These are phyloP conservation scores for Palythoa grandiflora DNA, from an alignment of 92 coral and sea anemone species.

Conservation along the genomic window DNA sequence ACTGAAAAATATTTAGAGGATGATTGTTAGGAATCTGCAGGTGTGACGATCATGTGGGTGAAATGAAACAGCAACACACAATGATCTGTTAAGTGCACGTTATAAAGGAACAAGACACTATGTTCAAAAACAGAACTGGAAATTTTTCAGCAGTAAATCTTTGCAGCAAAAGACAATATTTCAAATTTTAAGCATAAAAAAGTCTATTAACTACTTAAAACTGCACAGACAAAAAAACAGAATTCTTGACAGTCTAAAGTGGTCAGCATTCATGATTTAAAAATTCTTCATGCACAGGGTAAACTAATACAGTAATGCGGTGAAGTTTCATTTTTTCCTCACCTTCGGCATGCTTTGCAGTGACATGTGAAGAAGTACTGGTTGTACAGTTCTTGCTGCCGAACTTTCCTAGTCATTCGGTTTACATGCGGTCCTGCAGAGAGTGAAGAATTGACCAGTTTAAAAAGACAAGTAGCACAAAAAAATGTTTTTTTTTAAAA, in stretches of 20 bases:
- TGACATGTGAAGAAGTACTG: conserved; percentile 99
- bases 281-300: not conserved
- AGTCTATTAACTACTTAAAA: no score
- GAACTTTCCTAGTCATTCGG: conserved; percentile 95
- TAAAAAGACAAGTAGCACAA: not conserved
- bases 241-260: no score
- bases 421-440: conserved; percentile 90
- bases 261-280: no score
- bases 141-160: no score
- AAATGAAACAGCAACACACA: no score
- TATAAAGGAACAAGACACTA: no score
- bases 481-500: not conserved
- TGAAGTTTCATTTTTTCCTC: not conserved
- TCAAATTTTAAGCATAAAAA: no score
- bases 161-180: no score
- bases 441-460: not conserved
- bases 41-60: no score
- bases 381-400: conserved; percentile 90
- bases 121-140: no score
- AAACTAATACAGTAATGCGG: not conserved
- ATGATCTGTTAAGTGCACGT: no score
- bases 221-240: no score
- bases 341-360: conserved; percentile 97
- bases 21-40: not conserved
- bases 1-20: conserved; percentile 48